Evolutionary conservation across 2,888 invertebrate species (phyloP), one percentile per base, ranked within the genome.

Genomic region (Hydrotaea cyrtoneurina): DNA sequence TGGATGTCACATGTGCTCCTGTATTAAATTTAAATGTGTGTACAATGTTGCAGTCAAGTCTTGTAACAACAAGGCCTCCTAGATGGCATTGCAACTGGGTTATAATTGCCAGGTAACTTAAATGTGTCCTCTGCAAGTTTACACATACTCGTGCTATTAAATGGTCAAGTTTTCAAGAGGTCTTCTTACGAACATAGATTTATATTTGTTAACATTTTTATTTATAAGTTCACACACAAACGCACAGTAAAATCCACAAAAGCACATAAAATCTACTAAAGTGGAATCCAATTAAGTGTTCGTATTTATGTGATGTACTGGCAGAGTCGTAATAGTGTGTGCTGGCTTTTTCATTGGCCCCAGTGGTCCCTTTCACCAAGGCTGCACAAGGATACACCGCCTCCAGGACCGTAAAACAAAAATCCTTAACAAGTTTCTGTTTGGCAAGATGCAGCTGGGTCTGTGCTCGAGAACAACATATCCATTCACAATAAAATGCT

Each of bases 271-370:
- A 86, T 89, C 89, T 87, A 46, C 62, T 62, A 72, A 72, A 78
- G 72, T 78, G 88, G 89, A 89, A 89, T 89, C 90, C 89, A 89
- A 89, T 89, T 89, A 89, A 89, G 89, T 59, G 39, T 13, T 19
- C 62, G 23, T 19, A 19, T 17, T 43, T 43, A 43, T 23, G 78
- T 78, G 11, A 39, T 39, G 76, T 50, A 4, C 15, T n/a, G n/a
- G n/a, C n/a, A n/a, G n/a, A n/a, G n/a, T n/a, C n/a, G n/a, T n/a
- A n/a, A n/a, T n/a, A n/a, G 69, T 69, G 69, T 43, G 46, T 15
- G 39, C 43, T 23, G 43, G 10, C 39, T 66, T 43, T 43, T 64
- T 10, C 57, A 57, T 71, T 36, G 17, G 71, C 55, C 43, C 46
- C 69, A 26, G 15, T 55, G 46, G 62, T n/a, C 26, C 15, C 23